Base-by-base conservation (phyloP, 2,888 invertebrate species). In the Drosophila aldrichi region DNA sequence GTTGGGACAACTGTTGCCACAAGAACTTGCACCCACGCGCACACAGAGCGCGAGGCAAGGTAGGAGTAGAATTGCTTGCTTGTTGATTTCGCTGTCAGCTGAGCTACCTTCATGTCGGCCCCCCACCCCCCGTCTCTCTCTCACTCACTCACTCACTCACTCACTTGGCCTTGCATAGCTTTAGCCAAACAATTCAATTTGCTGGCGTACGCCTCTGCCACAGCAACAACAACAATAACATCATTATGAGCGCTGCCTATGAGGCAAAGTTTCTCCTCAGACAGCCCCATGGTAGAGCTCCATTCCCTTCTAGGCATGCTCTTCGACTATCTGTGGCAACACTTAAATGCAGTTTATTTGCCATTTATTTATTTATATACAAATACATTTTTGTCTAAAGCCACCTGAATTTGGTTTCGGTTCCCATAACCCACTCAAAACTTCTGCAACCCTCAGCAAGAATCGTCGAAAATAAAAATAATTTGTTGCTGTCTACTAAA, bases 1-100 rank as follows among this genome's bases (percentile, higher is more conserved):
- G 75, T 57, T 79, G 81, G 79, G 85, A 71, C 82, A 83, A 83
- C 82, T 83, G 82, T 83, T 83, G 82, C 88, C 88, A 87, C 74
- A 67, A 79, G 88, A 68, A 70, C 52, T 43, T 44, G 60, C 75
- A 81, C 75, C 71, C 81, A 82, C 70, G 64, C 77, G 67, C 51
- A 64, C 41, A 56, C 10, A 55, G 18, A 29, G 8, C 10, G 38
- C 29, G 51, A 10, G 48, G 10, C 48, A 48, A 29, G n/a, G 48
- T 18, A 20, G 51, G 2, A 22, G 20, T 25, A 18, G 22, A 10
- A 6, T 20, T 4, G 46, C 20, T 67, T 64, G 65, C 77, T 68
- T 75, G 55, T 75, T 75, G 65, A 63, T 65, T 70, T 61, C 64
- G 12, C 49, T 55, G 51, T 34, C 62, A 62, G 57, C 40, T 56